These are phyloP conservation scores for Bombycilla garrulus DNA, from an alignment of 2,113 vertebrate genomes.

Conservation along the genomic window DNA sequence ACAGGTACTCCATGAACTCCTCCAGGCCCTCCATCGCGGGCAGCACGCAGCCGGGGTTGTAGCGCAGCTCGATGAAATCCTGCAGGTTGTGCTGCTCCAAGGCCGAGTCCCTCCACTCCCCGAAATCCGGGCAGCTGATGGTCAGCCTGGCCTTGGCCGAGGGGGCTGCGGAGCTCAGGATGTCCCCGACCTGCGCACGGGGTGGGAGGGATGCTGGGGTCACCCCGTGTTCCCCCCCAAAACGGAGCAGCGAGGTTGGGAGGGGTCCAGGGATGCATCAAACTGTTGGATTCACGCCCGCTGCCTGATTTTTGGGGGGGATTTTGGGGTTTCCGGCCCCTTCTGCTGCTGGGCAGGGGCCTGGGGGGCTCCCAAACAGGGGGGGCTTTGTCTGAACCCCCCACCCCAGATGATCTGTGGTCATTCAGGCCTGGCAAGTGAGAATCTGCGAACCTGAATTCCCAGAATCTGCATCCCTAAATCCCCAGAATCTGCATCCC, in stretches of 20 bases:
- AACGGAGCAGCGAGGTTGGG: accelerated
- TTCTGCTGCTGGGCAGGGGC: background rate
- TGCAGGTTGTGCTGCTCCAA: conserved; percentile 75
- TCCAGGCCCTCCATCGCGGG: conserved; percentile 88
- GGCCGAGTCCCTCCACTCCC: conserved; percentile 79
- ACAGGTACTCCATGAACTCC: conserved; percentile 90
- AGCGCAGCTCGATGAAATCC: conserved; percentile 77
- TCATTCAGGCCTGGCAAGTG: accelerated
- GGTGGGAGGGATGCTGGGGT: background rate
- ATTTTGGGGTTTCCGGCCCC: background rate
- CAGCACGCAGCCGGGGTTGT: conserved; percentile 78
- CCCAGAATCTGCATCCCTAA: accelerated
- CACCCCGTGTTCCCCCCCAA: background rate
- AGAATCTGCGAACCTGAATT: background rate
- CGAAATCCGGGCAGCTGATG: conserved; percentile 81
- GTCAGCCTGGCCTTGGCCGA: conserved; percentile 76
- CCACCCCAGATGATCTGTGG: accelerated
- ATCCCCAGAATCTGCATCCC: accelerated
- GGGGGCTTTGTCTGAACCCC: background rate
- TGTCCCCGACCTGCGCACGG: conserved; percentile 78
- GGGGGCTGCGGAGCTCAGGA: conserved; percentile 70
- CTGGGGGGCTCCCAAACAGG: background rate
- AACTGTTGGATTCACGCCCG: accelerated
- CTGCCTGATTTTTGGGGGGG: background rate
- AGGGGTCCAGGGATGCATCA: too few relatives aligned